phyloP scores from a whole-genome alignment of 1,140 invertebrate genomes.

The Heliconius eleuchia region DNA sequence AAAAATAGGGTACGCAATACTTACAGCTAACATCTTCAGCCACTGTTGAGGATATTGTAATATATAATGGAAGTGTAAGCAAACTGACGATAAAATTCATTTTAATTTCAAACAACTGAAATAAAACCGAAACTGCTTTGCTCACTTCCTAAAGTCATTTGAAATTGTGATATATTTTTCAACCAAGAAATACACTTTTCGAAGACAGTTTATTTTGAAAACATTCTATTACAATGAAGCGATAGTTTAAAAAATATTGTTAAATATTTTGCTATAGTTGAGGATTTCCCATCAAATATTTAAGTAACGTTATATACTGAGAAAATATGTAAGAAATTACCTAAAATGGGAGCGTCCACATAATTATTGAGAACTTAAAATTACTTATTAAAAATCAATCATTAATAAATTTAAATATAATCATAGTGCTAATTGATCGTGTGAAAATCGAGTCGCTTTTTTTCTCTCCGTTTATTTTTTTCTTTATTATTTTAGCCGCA shows the following conservation, averaged over 20 bases:
- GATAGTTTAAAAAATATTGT: slow-evolving; percentile 31
- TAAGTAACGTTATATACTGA: slow-evolving; percentile 17
- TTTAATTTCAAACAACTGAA: slow-evolving; percentile 5
- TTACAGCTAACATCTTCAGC: slow-evolving; percentile 50
- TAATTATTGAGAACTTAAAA: not conserved
- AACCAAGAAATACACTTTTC: slow-evolving; percentile 52
- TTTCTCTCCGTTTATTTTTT: too few species aligned
- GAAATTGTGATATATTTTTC: slow-evolving; percentile 9
- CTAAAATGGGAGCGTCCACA: not conserved
- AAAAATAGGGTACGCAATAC: slow-evolving; percentile 22
- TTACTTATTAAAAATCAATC: too few species aligned
- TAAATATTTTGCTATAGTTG: slow-evolving; percentile 35
- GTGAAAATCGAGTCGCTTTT: too few species aligned
- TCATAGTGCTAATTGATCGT: too few species aligned
- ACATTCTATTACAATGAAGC: slow-evolving; percentile 42
- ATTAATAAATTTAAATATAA: too few species aligned
- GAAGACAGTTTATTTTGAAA: slow-evolving; percentile 52
- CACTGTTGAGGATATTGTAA: slow-evolving; percentile 5
- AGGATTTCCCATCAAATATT: slow-evolving; percentile 37
- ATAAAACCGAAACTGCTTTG: not conserved
- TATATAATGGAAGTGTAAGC: slow-evolving; percentile 19
- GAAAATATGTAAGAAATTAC: not conserved
- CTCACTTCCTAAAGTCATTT: not conserved
- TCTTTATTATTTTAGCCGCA: too few species aligned
- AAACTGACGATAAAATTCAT: not conserved